These are phyloP conservation scores for Melanotus villosus DNA, from an alignment of 2,888 invertebrate genomes.

Conservation along the genomic window DNA sequence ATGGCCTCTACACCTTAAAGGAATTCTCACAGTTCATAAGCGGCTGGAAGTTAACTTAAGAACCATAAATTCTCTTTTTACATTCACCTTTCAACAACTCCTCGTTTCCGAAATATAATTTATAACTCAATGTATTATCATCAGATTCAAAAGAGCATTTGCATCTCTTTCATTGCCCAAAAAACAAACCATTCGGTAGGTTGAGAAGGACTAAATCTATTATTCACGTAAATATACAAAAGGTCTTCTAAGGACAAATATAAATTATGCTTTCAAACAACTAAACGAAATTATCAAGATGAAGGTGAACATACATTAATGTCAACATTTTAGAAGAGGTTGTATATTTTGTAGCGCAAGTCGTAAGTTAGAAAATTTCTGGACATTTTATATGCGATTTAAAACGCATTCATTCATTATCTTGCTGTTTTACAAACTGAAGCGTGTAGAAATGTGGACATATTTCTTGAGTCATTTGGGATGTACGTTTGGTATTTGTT, in stretches of 20 bases:
- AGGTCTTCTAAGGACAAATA: constrained; percentile 36
- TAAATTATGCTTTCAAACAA: constrained; percentile 35
- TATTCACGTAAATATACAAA: constrained; percentile 36
- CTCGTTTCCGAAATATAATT: constrained; percentile 44
- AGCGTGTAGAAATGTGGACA: too few relatives aligned
- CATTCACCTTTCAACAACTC: constrained; percentile 43
- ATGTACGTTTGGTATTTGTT: too few relatives aligned
- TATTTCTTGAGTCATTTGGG: too few relatives aligned
- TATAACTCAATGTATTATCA: constrained; percentile 42
- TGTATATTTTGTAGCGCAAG: constrained; percentile 29
- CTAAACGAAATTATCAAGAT: constrained; percentile 45
- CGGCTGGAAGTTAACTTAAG: constrained; percentile 15
- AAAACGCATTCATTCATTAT: constrained; percentile 38
- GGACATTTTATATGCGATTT: constrained; percentile 40
- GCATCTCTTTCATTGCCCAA: constrained; percentile 38
- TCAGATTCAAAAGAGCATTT: constrained; percentile 37
- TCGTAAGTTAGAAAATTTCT: constrained; percentile 34
- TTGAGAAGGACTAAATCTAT: constrained; percentile 43
- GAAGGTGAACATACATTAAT: constrained; percentile 37
- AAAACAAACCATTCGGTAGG: constrained; percentile 41
- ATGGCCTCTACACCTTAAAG: not conserved
- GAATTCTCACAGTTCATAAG: constrained; percentile 35
- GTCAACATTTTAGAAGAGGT: constrained; percentile 23
- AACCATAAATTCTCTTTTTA: constrained; percentile 39
- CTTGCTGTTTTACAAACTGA: constrained; percentile 33